Base-by-base conservation (phyloP, 2,888 invertebrate species). In the Rhagophthalmus giganteus region DNA sequence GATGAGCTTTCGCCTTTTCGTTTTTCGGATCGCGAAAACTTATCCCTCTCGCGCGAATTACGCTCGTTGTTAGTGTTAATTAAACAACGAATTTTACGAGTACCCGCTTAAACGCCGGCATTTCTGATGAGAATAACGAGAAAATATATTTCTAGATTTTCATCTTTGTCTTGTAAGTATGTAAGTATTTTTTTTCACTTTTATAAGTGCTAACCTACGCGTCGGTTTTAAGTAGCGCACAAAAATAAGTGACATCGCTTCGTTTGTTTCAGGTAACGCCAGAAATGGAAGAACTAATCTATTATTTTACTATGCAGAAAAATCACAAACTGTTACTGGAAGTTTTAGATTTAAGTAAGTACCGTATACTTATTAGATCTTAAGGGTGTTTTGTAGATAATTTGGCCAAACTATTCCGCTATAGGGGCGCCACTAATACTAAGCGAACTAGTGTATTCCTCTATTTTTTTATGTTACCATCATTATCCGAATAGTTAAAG, bases 261-360 rank as follows among this genome's bases (percentile, higher is more conserved):
- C 7, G 31, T 39, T 20, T 35, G 15, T 45, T 45, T 4, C 45
- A 45, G 45, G 45, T 45, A 45, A 10, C 13, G 7, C 11, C 25
- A 3, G 11, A 42, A 24, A 42, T 42, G 39, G 35, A 49, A 9
- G 41, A 16, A 26, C 11, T 41, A 15, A 30, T 49, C 16, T 31
- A 6, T 5, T 26, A 49, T 20, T 30, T 49, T 8, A 33, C 41
- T 1, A 49, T 42, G 10, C 28, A 42, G 13, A 41, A 34, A 25
- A 57, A 58, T 31, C 55, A 59, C 40, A 41, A 49, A 30, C 44
- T 62, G 34, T 33, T 62, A 24, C 55, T 59, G 28, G 62, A 62
- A 33, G 62, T 62, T 25, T 45, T 61, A 14, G 47, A 57, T 35
- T 39, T 62, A 26, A 61, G 62, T 62, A 57, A 62, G 62, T 61